phyloP scores from a whole-genome alignment of 2,888 invertebrate species.

The Dromius quadrimaculatus region DNA sequence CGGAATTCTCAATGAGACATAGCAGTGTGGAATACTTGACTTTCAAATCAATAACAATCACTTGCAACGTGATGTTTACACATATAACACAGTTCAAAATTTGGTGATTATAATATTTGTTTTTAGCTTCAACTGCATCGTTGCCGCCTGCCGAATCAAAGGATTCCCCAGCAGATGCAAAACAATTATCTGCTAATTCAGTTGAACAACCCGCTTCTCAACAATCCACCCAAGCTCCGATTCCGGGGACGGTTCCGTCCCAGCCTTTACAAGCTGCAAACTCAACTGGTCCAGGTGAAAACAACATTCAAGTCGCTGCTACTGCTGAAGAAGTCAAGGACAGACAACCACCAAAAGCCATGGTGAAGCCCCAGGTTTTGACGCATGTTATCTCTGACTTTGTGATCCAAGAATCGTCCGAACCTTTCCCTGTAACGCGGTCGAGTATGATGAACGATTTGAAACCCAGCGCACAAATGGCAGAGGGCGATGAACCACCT shows the following conservation, averaged over 20 bases:
- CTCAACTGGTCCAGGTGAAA: slow-evolving; percentile 56
- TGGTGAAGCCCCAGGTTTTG: slow-evolving; percentile 94
- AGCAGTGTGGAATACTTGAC: slow-evolving; percentile 3
- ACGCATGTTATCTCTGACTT: slow-evolving; percentile 98
- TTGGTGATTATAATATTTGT: slow-evolving; percentile 5
- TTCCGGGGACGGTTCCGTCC: slow-evolving; percentile 63
- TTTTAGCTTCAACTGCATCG: slow-evolving; percentile 25
- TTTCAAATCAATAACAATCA: slow-evolving; percentile 33
- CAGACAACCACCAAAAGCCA: slow-evolving; percentile 83
- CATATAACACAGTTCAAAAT: slow-evolving; percentile 7
- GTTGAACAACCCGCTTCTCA: slow-evolving; percentile 37
- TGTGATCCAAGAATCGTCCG: slow-evolving; percentile 94
- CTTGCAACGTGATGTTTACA: not conserved
- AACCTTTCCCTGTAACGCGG: slow-evolving; percentile 86
- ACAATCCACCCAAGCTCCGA: slow-evolving; percentile 59
- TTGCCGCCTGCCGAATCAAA: slow-evolving; percentile 7
- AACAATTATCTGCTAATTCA: slow-evolving; percentile 2
- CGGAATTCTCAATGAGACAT: slow-evolving; percentile 40
- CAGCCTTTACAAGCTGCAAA: slow-evolving; percentile 56
- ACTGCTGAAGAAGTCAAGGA: slow-evolving; percentile 66
- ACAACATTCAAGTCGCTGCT: slow-evolving; percentile 63
- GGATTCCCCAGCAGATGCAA: slow-evolving; percentile 19
- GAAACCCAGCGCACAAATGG: slow-evolving; percentile 68
- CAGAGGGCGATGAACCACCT: slow-evolving; percentile 80
- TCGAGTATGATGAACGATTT: slow-evolving; percentile 64